Evolutionary conservation across 2,888 invertebrate genomes (phyloP).

Genomic region (Leistus spinibarbis): DNA sequence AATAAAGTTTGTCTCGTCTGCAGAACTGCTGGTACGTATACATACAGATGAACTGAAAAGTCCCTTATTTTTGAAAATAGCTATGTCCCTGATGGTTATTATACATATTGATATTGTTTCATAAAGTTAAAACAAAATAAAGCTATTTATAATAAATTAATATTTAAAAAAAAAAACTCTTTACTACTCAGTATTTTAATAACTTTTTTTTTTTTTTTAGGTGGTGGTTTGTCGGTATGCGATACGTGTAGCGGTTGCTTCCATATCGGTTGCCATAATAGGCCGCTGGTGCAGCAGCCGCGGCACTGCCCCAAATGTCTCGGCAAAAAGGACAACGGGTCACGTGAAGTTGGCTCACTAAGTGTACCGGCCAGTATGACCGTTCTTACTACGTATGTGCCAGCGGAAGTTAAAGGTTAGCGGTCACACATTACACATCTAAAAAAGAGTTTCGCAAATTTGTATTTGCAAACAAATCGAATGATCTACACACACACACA

Average conservation of each 20-base stretch:
- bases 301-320: slow-evolving; percentile 60
- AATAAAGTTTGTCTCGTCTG: slow-evolving; percentile 50
- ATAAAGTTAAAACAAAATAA: background rate
- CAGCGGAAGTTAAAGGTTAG: slow-evolving; percentile 53
- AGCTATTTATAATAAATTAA: background rate
- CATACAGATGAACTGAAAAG: background rate
- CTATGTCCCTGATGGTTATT: no score
- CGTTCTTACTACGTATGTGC: slow-evolving; percentile 48
- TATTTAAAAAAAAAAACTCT: no score
- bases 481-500: background rate
- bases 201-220: slow-evolving; percentile 41
- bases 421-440: slow-evolving; percentile 28
- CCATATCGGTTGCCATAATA: slow-evolving; percentile 61
- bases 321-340: slow-evolving; percentile 48
- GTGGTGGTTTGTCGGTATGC: slow-evolving; percentile 59
- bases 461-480: background rate
- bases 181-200: no score
- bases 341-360: slow-evolving; percentile 48
- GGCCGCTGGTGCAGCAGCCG: slow-evolving; percentile 57
- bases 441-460: background rate
- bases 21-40: slow-evolving; percentile 1
- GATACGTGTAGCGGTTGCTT: slow-evolving; percentile 60
- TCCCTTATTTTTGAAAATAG: no score
- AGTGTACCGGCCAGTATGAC: slow-evolving; percentile 54
- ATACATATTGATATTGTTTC: background rate